Base-by-base conservation (phyloP, 2,888 invertebrate genomes). In the Dolichopus griseipennis region DNA sequence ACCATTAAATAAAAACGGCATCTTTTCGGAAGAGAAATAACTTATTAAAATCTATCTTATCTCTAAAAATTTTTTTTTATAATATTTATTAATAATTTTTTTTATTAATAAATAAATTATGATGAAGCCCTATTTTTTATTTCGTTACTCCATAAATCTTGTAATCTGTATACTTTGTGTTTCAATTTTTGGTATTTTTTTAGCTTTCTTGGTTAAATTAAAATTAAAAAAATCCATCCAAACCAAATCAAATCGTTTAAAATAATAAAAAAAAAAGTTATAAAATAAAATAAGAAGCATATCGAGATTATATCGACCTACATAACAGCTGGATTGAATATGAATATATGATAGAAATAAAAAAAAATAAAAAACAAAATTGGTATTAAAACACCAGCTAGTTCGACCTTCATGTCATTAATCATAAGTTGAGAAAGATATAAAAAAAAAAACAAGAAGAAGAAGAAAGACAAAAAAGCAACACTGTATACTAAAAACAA, bases 321-420 rank as follows among this genome's bases (percentile, higher is more conserved):
- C 52, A 52, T 52, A 52, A 52, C 15, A 52, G 52, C 15, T 52
- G n/a, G 15, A 52, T 41, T 52, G 52, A 52, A 52, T 52, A 27
- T 52, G 52, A 18, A n/a, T 18, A 52, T 52, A 52, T 52, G 52
- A 27, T 27, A 27, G 27, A n/a, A 18, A 18, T 52, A 52, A n/a
- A 52, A 52, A n/a, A 41, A 41, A 41, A 12, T 4, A n/a, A 37
- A 7, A 37, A 37, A 37, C 8, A 27, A 27, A 27, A 27, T 27
- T 27, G 27, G 27, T 27, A 27, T 27, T 27, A 27, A 27, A 37
- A 37, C 37, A 12, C 6, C 52, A 52, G 52, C n/a, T 52, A 37
- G 52, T 52, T 52, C 52, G 52, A 52, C 52, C 52, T 52, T 52
- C 52, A 52, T 52, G 52, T 52, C 52, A 52, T 52, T 52, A 52